Conservation (phyloP, 1,140 invertebrate species). For the Danaus melanippus region DNA sequence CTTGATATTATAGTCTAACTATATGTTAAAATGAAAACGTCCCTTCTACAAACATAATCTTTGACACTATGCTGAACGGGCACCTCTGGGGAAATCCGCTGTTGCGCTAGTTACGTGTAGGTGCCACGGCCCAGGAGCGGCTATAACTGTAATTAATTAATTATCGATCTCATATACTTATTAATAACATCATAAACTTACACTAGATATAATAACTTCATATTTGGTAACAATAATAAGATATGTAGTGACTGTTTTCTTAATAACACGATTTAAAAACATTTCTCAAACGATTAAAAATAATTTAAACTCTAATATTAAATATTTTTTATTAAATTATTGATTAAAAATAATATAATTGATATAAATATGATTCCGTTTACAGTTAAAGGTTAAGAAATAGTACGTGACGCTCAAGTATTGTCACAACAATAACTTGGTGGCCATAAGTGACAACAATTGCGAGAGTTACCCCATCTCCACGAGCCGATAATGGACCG, state of each 20-base stretch:
- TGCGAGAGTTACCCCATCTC: conserved; percentile 45
- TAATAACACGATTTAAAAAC: too few relatives aligned
- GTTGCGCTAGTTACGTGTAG: conserved; percentile 62
- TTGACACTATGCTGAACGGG: conserved; percentile 46
- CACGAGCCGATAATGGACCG: conserved; percentile 55
- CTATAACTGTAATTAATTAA: conserved; percentile 67
- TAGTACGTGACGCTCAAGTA: conserved; percentile 4
- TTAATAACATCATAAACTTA: conserved; percentile 4
- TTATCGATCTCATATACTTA: conserved; percentile 49
- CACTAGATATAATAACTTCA: background rate
- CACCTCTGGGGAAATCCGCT: conserved; percentile 63
- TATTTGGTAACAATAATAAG: background rate
- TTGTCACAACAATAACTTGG: conserved; percentile 4
- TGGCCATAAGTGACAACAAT: conserved; percentile 45
- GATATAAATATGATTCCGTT: too few relatives aligned
- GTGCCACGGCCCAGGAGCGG: conserved; percentile 51
- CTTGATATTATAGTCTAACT: too few relatives aligned
- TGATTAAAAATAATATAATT: too few relatives aligned
- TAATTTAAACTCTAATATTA: too few relatives aligned
- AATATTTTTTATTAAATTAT: too few relatives aligned
- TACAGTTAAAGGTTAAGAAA: too few relatives aligned
- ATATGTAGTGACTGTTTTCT: background rate
- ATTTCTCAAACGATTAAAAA: too few relatives aligned
- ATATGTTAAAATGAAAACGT: too few relatives aligned
- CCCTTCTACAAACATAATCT: conserved; percentile 32